Evolutionary conservation across 2,797 vertebrate genomes (phyloP), one percentile per base, ranked within the genome.

Genomic region (Microchirus variegatus): DNA sequence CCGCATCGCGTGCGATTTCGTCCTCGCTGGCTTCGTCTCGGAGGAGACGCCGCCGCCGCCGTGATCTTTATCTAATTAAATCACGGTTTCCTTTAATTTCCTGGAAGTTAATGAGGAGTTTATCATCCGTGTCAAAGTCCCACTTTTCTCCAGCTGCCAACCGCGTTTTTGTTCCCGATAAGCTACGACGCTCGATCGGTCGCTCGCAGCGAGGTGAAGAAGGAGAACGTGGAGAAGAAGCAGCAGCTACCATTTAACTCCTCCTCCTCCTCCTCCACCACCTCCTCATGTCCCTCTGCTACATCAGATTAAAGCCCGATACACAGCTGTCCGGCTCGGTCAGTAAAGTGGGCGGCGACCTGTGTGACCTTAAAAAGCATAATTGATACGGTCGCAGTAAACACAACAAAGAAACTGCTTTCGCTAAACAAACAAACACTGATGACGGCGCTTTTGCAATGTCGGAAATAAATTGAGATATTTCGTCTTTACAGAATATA

Each of bases 41-140:
- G 64, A 70, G 70, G 84, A 88, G 78, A 87, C 35, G 40, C 37
- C 47, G 74, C 46, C 5, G 63, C 83, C n/a, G 85, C 84, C 87
- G 83, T 65, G 73, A 86, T 90, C 89, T 84, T 87, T 78, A 84
- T 78, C 86, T 86, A 87, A 91, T 90, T 90, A 87, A 89, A 89
- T 89, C 78, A 85, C 77, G 84, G 84, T 81, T 87, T 90, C 84
- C 40, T 82, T 84, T 90, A 77, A 89, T 90, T 86, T 90, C 83
- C 83, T 86, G 78, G 84, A 88, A 82, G 85, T 91, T 91, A 91
- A 92, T 90, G 85, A 91, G 84, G 84, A 80, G 82, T 91, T 91
- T 90, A 84, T 83, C 77, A 77, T 80, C 80, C 37, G 46, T 59
- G 68, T 80, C 82, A 75, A 80, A 81, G 73, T 12, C 84, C 79